Evolutionary conservation across 2,888 invertebrate species (phyloP), one percentile per base, ranked within the genome.

Genomic region (Corbicula japonica): DNA sequence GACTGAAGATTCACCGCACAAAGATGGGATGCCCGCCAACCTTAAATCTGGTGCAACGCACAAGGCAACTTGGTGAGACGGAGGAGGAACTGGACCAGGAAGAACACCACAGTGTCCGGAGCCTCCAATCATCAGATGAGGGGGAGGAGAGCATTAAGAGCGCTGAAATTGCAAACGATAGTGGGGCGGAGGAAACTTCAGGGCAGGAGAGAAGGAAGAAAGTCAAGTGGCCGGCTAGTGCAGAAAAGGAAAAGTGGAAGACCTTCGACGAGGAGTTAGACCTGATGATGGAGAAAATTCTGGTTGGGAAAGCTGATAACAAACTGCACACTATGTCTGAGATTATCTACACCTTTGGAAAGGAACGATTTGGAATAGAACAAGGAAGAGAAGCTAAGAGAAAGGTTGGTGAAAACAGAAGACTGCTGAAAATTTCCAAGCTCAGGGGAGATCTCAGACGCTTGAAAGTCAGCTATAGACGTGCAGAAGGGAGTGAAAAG

Each of bases 21-120:
- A 54, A 54, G 32, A 68, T 54, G 66, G 66, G 66, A 68, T 52
- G 66, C 41, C 3, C 54, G 18, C 66, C 54, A 54, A 54, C 41
- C 34, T 12, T 21, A 34, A 68, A 68, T 54, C 54, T 68, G 54
- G 41, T 68, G 52, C 65, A 65, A 65, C 65, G 65, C 50, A 23
- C 65, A 65, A 34, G 52, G 50, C 65, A 65, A 65, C 52, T 50
- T 65, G 34, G 52, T 65, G 65, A 50, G 65, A 65, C 65, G 32
- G 50, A 66, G 68, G 41, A 68, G 66, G 54, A 68, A 21, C 66
- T 68, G 52, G 66, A 54, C 41, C 66, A 54, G 52, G 54, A 38
- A 35, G 46, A 68, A 12, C 32, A 41, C 50, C 38, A 21, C 61
- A 66, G 48, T 32, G 66, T 34, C 54, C 34, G 38, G 41, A 62